Conservation (phyloP, 2,888 invertebrate species). For the Parnassius glacialis region DNA sequence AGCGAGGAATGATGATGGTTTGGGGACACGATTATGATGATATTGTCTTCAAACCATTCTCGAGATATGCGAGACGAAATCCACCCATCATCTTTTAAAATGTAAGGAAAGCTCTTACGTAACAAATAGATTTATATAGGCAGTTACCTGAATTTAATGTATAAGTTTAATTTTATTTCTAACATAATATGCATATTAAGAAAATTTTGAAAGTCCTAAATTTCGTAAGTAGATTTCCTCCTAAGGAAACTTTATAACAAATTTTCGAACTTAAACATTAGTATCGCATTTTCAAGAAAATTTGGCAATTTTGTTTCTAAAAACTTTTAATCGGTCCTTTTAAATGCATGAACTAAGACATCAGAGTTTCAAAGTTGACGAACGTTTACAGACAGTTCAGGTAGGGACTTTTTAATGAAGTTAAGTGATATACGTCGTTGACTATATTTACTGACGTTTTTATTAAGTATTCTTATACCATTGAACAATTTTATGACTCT, state of each 20-base stretch:
- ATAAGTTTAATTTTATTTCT: no score
- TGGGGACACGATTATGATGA: no score
- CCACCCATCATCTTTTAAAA: no score
- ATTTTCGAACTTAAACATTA: not conserved
- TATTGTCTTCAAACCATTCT: no score
- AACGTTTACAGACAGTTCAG: not conserved
- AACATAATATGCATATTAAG: no score
- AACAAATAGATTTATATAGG: no score
- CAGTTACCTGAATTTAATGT: no score
- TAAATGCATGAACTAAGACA: not conserved
- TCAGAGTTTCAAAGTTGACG: not conserved
- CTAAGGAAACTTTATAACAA: not conserved
- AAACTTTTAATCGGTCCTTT: not conserved
- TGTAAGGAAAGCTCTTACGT: no score
- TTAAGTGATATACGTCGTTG: slow-evolving; percentile 1
- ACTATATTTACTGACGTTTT: not conserved
- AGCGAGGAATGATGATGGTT: no score
- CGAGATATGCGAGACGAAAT: no score
- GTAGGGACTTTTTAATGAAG: not conserved
- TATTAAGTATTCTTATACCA: not conserved
- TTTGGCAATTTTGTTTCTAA: not conserved
- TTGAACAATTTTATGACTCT: not conserved
- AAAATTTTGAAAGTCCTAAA: no score
- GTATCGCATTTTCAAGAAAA: not conserved
- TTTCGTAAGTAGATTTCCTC: no score